Evolutionary conservation across 2,113 vertebrate genomes (phyloP).

Genomic region (Piprites chloris): DNA sequence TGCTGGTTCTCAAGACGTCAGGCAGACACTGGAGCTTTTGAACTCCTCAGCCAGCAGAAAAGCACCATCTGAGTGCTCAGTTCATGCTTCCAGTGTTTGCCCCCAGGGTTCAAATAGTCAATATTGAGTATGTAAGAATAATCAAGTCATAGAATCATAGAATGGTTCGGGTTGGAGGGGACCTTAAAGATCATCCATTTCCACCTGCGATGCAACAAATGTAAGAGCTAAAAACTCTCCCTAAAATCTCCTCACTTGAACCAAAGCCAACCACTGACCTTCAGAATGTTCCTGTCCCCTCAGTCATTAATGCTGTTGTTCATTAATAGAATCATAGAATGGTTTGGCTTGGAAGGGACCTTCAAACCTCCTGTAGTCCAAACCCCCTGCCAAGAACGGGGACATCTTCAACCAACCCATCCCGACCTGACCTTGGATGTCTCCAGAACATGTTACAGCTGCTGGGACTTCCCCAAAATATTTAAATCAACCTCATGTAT

Average conservation of each 20-base stretch:
- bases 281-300: background rate
- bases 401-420: background rate
- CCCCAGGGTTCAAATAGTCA: background rate
- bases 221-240: background rate
- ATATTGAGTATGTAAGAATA: background rate
- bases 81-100: background rate
- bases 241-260: background rate
- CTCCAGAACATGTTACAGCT: background rate
- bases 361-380: background rate
- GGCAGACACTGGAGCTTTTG: background rate
- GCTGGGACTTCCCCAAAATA: background rate
- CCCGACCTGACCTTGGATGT: background rate
- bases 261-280: background rate
- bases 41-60: background rate
- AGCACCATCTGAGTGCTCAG: background rate
- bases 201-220: accelerated
- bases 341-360: background rate
- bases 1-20: background rate
- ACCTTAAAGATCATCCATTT: background rate
- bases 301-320: background rate
- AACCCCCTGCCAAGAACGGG: background rate
- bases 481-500: background rate
- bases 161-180: background rate
- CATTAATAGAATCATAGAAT: background rate
- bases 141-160: accelerated